Conservation (phyloP, 2,888 invertebrate genomes). For the Drosophila tanythrix region DNA sequence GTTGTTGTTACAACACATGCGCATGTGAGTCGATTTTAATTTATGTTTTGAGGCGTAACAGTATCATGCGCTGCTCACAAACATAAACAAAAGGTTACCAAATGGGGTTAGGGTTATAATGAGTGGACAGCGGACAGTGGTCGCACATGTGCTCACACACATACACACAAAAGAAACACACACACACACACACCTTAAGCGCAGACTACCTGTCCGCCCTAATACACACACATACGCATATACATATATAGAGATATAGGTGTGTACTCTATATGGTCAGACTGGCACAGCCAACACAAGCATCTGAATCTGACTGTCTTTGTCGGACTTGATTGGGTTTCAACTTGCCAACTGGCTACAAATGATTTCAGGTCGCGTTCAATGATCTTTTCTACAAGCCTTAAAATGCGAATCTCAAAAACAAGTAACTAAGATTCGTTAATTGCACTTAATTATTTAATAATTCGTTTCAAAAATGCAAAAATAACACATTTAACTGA, state of each 20-base stretch:
- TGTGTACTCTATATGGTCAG: conserved; percentile 49
- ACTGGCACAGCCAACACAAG: conserved; percentile 25
- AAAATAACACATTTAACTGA: conserved; percentile 35
- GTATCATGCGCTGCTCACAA: conserved; percentile 30
- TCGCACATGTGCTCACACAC: conserved; percentile 29
- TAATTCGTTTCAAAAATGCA: conserved; percentile 43
- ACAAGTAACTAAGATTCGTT: conserved; percentile 26
- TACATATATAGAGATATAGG: background rate
- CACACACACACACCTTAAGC: background rate
- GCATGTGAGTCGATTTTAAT: conserved; percentile 30
- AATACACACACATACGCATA: conserved; percentile 22
- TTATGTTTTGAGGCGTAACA: conserved; percentile 34
- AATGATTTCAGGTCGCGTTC: conserved; percentile 58
- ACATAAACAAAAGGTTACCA: conserved; percentile 38
- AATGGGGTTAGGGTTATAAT: conserved; percentile 51
- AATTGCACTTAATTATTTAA: conserved; percentile 54
- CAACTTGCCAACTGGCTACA: conserved; percentile 25
- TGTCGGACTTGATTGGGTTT: conserved; percentile 43
- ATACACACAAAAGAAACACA: background rate
- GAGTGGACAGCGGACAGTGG: conserved; percentile 16
- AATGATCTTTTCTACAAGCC: conserved; percentile 60
- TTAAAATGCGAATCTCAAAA: conserved; percentile 25
- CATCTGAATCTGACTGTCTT: conserved; percentile 14
- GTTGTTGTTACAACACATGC: conserved; percentile 2
- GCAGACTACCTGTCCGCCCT: conserved; percentile 64